Evolutionary conservation across 2,888 invertebrate species (phyloP), one percentile per base, ranked within the genome.

Genomic region (Cataglyphis rosenhaueri): DNA sequence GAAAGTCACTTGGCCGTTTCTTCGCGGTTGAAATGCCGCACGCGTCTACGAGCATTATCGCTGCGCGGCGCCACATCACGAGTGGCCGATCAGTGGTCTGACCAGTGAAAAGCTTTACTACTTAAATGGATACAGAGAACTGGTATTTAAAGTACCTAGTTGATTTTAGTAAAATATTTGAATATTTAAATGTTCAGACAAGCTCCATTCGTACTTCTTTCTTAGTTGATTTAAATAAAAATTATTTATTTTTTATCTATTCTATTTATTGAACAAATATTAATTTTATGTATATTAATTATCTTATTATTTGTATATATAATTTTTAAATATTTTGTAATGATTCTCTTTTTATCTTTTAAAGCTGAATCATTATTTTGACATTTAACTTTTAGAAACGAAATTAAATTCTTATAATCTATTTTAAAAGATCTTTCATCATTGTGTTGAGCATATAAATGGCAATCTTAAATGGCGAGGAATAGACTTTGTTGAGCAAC

Each of bases 31-130:
- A 64, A 52, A 85, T 86, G 66, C 81, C 86, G 52, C n/a, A 10
- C n/a, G 35, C 62, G 87, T 85, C 88, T 91, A 57, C 86, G 61
- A 64, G 61, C 86, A 71, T 75, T 62, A 79, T 81, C 92, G 87
- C 90, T 71, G 62, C 86, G 92, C 65, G 92, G 91, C 92, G 90
- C 91, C 92, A 92, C 92, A 83, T 81, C 84, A 86, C 89, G 83
- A 85, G 41, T 21, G 61, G n/a, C 48, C 48, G 25, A 8, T 2
- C 41, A 10, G 12, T 48, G 6, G 87, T 74, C 88, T 79, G 88
- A 85, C 81, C 83, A 65, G 61, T 85, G 32, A 62, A 64, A 70
- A 32, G 5, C 48, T 55, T 82, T 62, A 86, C 89, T 90, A 90
- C 90, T 89, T 85, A 29, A 8, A 15, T 48, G 21, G 21, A n/a